phyloP scores from a whole-genome alignment of 2,113 vertebrate genomes.

The Craseonycteris thonglongyai region DNA sequence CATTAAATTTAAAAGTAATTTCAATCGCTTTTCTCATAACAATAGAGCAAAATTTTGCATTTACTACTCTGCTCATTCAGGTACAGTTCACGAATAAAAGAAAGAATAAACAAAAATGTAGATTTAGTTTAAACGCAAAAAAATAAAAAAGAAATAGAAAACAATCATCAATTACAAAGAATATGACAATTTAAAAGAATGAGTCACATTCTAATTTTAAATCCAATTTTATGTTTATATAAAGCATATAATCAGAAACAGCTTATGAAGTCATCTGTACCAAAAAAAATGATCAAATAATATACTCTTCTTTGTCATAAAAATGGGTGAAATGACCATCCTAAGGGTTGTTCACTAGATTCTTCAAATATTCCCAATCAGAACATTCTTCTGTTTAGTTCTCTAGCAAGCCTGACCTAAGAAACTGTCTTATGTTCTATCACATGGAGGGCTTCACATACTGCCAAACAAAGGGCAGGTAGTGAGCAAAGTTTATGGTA shows the following conservation, averaged over 20 bases:
- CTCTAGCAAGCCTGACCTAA: neutral
- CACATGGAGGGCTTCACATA: neutral
- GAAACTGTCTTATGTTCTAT: neutral
- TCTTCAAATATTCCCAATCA: neutral
- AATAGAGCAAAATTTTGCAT: neutral
- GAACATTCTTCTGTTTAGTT: neutral
- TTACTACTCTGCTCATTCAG: neutral
- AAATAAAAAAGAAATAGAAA: neutral
- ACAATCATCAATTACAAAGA: neutral
- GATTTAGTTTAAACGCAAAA: neutral
- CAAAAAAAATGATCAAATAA: conserved; percentile 9
- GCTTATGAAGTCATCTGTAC: neutral
- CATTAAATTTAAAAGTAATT: neutral
- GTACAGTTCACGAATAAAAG: neutral
- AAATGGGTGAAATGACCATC: neutral
- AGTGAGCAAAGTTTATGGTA: neutral
- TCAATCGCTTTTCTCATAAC: neutral
- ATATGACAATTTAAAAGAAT: neutral
- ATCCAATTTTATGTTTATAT: neutral
- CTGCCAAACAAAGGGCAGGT: neutral
- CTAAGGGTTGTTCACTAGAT: neutral
- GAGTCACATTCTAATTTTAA: neutral
- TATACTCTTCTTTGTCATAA: neutral
- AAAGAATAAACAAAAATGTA: neutral
- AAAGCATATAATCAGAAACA: neutral